phyloP scores from a whole-genome alignment of 2,113 vertebrate species.

The Casuarius casuarius region DNA sequence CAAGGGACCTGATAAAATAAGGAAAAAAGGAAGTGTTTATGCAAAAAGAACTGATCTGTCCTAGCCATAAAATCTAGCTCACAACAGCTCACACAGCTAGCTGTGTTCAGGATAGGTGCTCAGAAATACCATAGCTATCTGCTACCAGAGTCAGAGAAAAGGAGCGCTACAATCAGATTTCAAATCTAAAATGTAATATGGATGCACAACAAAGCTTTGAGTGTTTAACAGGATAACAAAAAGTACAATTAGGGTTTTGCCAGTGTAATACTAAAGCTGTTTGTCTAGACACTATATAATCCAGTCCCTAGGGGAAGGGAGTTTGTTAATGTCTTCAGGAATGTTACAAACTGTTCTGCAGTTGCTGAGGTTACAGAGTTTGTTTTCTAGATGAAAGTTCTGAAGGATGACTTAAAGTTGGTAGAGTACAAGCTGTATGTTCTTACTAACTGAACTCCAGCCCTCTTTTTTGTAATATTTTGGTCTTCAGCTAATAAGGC shows the following conservation, averaged over 20 bases:
- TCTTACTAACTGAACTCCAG: background rate
- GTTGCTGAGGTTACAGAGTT: background rate
- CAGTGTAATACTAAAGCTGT: background rate
- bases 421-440: background rate
- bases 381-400: background rate
- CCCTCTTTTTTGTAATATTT: background rate
- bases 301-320: background rate
- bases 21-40: background rate
- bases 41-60: background rate
- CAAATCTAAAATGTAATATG: background rate
- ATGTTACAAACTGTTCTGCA: background rate
- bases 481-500: background rate
- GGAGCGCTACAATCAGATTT: background rate
- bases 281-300: background rate
- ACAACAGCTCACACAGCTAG: background rate
- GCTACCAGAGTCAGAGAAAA: background rate
- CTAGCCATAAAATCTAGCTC: rapidly evolving
- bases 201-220: background rate
- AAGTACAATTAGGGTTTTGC: background rate
- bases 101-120: background rate
- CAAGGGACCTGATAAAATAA: background rate
- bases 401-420: background rate
- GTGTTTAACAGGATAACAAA: background rate
- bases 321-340: background rate
- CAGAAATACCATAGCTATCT: background rate